A percentile compares a stretch with the other conserved stretches of the same genome.
Evolutionary conservation across 92 coral and sea anemone genomes (phyloP).

Genomic region (Meandrina meandrites): DNA sequence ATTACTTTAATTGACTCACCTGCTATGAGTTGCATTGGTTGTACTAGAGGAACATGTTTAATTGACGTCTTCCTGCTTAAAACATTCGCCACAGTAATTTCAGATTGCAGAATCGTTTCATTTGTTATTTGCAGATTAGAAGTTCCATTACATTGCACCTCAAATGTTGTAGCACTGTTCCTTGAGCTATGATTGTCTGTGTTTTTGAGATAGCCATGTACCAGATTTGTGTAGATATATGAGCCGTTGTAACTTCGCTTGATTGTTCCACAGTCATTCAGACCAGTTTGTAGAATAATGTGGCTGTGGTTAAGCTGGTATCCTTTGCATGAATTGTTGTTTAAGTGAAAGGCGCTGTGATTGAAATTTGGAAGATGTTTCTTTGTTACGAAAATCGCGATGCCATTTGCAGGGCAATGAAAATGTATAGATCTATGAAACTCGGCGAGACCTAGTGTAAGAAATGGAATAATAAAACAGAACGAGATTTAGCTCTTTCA

Average conservation of each 20-base stretch:
- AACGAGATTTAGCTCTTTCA: too few species aligned
- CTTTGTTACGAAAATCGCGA: background rate
- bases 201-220: conserved; percentile 2
- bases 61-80: background rate
- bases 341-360: conserved; percentile 6
- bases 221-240: background rate
- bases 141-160: background rate
- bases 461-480: background rate
- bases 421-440: background rate
- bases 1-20: background rate
- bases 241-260: conserved; percentile 7
- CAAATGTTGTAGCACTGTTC: background rate
- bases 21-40: background rate
- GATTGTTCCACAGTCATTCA: conserved; percentile 25
- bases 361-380: conserved; percentile 13
- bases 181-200: background rate
- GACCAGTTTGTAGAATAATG: conserved; percentile 9
- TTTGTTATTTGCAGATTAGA: background rate
- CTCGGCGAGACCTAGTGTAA: background rate
- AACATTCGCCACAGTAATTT: background rate
- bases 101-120: background rate
- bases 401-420: background rate
- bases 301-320: conserved; percentile 10
- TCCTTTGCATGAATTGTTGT: conserved; percentile 15
- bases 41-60: background rate